Evolutionary conservation across 2,797 vertebrate species (phyloP).

Genomic region (Liasis olivaceus): DNA sequence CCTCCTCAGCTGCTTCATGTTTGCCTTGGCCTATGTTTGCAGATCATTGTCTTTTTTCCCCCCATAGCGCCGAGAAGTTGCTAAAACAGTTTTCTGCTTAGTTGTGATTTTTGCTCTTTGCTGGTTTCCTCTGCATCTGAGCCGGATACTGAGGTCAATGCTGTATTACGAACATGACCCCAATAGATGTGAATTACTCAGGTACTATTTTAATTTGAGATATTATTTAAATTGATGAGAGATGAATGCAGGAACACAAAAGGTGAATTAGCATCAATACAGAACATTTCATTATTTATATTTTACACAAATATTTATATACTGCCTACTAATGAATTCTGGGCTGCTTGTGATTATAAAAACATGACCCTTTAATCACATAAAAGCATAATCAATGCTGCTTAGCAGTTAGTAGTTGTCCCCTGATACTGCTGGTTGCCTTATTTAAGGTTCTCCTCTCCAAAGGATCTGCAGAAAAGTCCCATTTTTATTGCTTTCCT

Average conservation of each 20-base stretch:
- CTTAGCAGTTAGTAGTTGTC: background rate
- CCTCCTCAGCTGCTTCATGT: background rate
- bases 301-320: background rate
- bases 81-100: conserved; percentile 96
- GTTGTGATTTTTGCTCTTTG: conserved; percentile 97
- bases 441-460: background rate
- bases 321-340: background rate
- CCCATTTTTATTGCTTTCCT: background rate
- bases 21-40: background rate
- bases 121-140: conserved; percentile 96
- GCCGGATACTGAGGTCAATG: conserved; percentile 89
- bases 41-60: conserved; percentile 30
- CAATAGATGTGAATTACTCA: conserved; percentile 87
- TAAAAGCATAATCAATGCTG: background rate
- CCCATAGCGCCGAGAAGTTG: conserved; percentile 94
- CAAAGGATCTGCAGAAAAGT: background rate
- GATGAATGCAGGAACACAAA: background rate
- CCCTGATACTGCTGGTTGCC: background rate
- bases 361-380: background rate
- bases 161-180: conserved; percentile 77
- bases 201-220: conserved; percentile 63
- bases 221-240: background rate
- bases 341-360: background rate
- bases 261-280: background rate
- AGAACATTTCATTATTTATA: background rate